Conservation (phyloP, 2,888 invertebrate species). For the Leptopilina myrica region DNA sequence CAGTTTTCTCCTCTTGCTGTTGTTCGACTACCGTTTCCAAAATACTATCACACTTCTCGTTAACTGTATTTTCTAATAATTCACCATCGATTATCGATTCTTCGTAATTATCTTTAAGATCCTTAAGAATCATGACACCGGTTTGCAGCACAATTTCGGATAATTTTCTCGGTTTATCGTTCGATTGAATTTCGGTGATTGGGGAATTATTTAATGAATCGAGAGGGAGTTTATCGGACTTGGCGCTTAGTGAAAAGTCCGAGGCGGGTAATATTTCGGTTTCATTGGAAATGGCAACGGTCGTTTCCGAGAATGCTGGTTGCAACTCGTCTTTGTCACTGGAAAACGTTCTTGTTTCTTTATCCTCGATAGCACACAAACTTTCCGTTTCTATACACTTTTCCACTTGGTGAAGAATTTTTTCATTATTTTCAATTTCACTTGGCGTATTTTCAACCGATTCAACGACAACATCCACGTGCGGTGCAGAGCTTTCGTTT, state of each 20-base stretch:
- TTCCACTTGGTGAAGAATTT: neutral
- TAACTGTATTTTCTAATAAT: neutral
- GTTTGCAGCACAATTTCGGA: constrained; percentile 19
- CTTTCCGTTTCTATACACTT: neutral
- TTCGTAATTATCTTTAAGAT: too few relatives aligned
- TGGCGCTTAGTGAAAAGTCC: neutral
- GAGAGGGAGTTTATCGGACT: neutral
- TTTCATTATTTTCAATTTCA: neutral
- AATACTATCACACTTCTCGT: neutral
- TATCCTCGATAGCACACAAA: neutral
- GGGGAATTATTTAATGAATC: neutral
- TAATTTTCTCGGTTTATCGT: neutral
- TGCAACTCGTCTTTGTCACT: neutral
- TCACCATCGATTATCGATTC: neutral
- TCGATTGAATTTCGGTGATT: neutral
- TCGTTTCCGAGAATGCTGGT: neutral
- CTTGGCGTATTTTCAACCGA: constrained; percentile 48
- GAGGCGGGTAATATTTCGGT: neutral
- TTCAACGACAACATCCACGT: constrained; percentile 40
- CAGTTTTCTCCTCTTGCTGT: neutral
- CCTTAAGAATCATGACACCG: neutral
- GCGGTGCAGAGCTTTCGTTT: neutral
- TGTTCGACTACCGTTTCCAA: neutral
- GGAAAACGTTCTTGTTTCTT: neutral
- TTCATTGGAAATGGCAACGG: neutral